A percentile compares a stretch with the other conserved stretches of the same genome.
phyloP scores from a whole-genome alignment of 1,140 invertebrate genomes.

The Sminthurides bifidus region DNA sequence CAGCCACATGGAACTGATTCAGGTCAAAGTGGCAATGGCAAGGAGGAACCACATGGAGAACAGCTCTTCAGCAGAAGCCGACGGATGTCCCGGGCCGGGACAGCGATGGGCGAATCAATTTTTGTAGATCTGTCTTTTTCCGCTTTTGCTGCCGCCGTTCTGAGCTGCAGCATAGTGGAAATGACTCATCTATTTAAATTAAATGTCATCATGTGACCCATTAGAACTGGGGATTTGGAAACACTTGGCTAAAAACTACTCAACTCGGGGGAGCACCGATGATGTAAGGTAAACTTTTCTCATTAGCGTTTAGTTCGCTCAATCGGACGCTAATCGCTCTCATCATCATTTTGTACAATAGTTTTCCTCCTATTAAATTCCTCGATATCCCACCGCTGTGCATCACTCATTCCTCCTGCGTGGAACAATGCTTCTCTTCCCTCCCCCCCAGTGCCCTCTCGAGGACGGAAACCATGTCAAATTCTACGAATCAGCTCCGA shows the following conservation, averaged over 20 bases:
- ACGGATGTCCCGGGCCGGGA: too few relatives aligned
- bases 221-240: background rate
- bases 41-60: too few relatives aligned
- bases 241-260: background rate
- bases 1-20: too few relatives aligned
- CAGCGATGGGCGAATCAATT: too few relatives aligned
- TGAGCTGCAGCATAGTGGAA: conserved; percentile 35
- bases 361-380: background rate
- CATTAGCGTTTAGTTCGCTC: background rate
- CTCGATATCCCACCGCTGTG: background rate
- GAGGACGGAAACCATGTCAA: too few relatives aligned
- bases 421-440: background rate
- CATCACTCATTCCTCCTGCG: background rate
- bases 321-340: conserved; percentile 14
- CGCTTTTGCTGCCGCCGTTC: conserved; percentile 36
- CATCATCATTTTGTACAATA: conserved; percentile 2
- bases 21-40: too few relatives aligned
- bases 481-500: too few relatives aligned
- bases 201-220: background rate
- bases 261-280: background rate
- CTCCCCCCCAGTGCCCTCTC: conserved; percentile 29
- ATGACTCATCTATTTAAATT: conserved; percentile 34
- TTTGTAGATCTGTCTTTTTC: conserved; percentile 36
- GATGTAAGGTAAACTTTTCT: conserved; percentile 2
- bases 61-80: too few relatives aligned